These are phyloP conservation scores for Aethes cnicana DNA, from an alignment of 2,888 invertebrate species.

Conservation along the genomic window DNA sequence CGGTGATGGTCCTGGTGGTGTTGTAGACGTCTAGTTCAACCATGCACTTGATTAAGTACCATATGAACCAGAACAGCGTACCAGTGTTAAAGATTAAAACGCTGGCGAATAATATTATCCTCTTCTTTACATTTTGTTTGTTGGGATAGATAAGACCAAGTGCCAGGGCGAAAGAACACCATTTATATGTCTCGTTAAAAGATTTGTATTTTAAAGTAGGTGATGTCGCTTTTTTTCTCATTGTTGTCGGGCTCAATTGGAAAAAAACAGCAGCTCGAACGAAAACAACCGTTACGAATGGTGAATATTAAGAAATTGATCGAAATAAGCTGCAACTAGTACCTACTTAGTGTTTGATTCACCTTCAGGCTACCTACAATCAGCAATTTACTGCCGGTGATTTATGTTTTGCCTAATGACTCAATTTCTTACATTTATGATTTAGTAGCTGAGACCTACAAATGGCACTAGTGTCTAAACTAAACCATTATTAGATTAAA, in stretches of 20 bases:
- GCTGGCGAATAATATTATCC: slow-evolving; percentile 38
- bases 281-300: not conserved
- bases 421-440: no score
- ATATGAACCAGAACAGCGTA: slow-evolving; percentile 55
- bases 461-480: no score
- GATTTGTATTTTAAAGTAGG: slow-evolving; percentile 46
- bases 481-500: no score
- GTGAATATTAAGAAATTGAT: no score
- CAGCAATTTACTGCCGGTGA: no score
- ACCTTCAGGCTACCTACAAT: no score
- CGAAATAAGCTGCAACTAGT: no score
- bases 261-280: no score
- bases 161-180: slow-evolving; percentile 57
- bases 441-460: no score
- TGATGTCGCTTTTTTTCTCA: slow-evolving; percentile 35
- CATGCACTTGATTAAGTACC: slow-evolving; percentile 52
- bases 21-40: slow-evolving; percentile 52
- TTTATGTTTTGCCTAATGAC: no score
- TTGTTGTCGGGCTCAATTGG: slow-evolving; percentile 17
- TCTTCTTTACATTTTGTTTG: slow-evolving; percentile 41
- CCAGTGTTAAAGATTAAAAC: slow-evolving; percentile 44
- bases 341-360: no score
- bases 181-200: slow-evolving; percentile 56
- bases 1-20: slow-evolving; percentile 54
- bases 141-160: slow-evolving; percentile 61